Conservation (phyloP, 2,113 vertebrate genomes). For the Dromaius novaehollandiae region DNA sequence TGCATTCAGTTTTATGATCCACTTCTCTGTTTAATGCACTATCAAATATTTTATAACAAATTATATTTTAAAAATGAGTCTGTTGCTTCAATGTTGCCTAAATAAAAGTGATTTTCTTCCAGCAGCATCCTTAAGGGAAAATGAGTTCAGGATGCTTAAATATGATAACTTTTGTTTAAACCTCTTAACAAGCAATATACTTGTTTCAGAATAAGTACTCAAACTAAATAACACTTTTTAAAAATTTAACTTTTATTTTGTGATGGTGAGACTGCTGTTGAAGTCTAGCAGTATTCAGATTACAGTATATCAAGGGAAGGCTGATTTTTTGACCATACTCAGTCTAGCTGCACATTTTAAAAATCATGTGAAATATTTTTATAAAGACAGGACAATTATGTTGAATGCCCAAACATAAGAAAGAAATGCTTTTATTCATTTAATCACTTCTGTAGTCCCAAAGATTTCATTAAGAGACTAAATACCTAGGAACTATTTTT, state of each 20-base stretch:
- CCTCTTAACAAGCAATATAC: neutral
- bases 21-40: neutral
- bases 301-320: neutral
- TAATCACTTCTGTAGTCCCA: neutral
- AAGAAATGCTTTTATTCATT: neutral
- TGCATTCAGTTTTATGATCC: neutral
- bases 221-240: neutral
- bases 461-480: neutral
- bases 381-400: neutral
- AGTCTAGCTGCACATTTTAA: neutral
- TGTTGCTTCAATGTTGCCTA: neutral
- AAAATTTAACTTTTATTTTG: neutral
- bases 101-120: neutral
- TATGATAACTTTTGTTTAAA: neutral
- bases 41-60: neutral
- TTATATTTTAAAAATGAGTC: neutral
- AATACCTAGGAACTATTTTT: neutral
- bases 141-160: neutral
- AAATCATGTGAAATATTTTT: neutral
- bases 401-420: neutral
- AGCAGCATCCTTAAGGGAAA: neutral
- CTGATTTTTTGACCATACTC: neutral
- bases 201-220: neutral
- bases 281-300: constrained; percentile 3
- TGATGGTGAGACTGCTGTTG: neutral